phyloP scores from a whole-genome alignment of 2,888 invertebrate species.

The Scaptodrosophila latifasciaeformis region DNA sequence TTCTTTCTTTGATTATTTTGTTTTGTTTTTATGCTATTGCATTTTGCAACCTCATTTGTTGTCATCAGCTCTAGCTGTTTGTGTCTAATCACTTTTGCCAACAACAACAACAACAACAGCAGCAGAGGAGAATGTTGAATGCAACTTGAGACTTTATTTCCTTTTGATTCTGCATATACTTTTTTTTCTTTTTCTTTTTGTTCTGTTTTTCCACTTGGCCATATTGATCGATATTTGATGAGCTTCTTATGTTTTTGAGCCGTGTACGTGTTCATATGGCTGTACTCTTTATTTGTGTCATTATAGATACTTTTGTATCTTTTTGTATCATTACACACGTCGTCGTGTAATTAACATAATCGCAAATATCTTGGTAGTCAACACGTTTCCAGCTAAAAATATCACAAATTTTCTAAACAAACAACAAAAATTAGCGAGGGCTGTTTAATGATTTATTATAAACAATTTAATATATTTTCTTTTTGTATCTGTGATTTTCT shows the following conservation, averaged over 20 bases:
- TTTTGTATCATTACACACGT: too few species aligned
- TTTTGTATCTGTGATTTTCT: not conserved
- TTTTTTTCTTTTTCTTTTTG: constrained; percentile 1
- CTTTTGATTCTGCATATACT: constrained; percentile 48
- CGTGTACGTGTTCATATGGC: constrained; percentile 14
- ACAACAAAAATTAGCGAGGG: too few species aligned
- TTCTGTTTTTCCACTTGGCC: constrained; percentile 20
- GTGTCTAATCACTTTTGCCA: constrained; percentile 52
- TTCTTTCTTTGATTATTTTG: constrained; percentile 28
- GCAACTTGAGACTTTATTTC: too few species aligned
- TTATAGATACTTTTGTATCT: too few species aligned
- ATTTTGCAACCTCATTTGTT: constrained; percentile 64
- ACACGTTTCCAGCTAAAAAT: too few species aligned
- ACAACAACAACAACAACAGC: constrained; percentile 7
- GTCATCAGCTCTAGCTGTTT: constrained; percentile 54
- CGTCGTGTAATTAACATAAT: too few species aligned
- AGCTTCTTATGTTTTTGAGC: constrained; percentile 1
- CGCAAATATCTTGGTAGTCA: too few species aligned
- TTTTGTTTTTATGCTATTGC: constrained; percentile 35
- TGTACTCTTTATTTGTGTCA: constrained; percentile 2
- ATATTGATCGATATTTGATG: constrained; percentile 46
- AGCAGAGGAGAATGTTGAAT: not conserved
- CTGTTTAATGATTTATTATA: constrained; percentile 29
- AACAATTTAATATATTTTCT: constrained; percentile 23
- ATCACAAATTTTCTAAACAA: too few species aligned